These are phyloP conservation scores for Chamaedrilus cognettii DNA, from an alignment of 2,888 invertebrate genomes.

Conservation along the genomic window DNA sequence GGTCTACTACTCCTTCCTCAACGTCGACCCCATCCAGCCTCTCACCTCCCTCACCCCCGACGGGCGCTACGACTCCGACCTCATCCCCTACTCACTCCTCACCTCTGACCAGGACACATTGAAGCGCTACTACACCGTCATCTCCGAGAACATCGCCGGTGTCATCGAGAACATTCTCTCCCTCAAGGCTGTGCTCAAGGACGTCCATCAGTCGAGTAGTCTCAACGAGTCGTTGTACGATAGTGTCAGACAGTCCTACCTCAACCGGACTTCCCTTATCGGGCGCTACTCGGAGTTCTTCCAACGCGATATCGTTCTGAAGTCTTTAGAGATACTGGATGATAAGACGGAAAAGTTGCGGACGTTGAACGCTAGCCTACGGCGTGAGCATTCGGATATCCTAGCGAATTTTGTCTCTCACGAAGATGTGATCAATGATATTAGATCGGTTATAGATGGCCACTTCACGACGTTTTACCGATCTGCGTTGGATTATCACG, in stretches of 20 bases:
- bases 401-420: neutral
- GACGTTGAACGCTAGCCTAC: slow-evolving; percentile 21
- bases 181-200: slow-evolving; percentile 23
- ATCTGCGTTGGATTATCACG: neutral
- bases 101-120: neutral
- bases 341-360: slow-evolving; percentile 8
- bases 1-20: slow-evolving; percentile 26
- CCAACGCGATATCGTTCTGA: slow-evolving; percentile 15
- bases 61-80: slow-evolving; percentile 27
- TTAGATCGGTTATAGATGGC: too few species aligned
- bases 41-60: slow-evolving; percentile 23
- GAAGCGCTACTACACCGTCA: slow-evolving; percentile 21
- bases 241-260: slow-evolving; percentile 7
- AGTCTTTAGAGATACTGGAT: slow-evolving; percentile 8
- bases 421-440: too few species aligned
- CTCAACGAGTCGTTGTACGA: slow-evolving; percentile 26
- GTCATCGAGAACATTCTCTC: slow-evolving; percentile 22
- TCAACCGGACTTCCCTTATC: slow-evolving; percentile 8
- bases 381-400: too few species aligned
- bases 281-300: slow-evolving; percentile 20
- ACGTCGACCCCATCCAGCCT: slow-evolving; percentile 19
- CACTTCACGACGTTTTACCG: too few species aligned
- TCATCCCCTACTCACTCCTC: slow-evolving; percentile 23
- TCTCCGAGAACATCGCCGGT: slow-evolving; percentile 24
- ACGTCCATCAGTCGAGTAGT: slow-evolving; percentile 17